Conservation (phyloP, 2,888 invertebrate species). For the Hydrotaea diabolus region DNA sequence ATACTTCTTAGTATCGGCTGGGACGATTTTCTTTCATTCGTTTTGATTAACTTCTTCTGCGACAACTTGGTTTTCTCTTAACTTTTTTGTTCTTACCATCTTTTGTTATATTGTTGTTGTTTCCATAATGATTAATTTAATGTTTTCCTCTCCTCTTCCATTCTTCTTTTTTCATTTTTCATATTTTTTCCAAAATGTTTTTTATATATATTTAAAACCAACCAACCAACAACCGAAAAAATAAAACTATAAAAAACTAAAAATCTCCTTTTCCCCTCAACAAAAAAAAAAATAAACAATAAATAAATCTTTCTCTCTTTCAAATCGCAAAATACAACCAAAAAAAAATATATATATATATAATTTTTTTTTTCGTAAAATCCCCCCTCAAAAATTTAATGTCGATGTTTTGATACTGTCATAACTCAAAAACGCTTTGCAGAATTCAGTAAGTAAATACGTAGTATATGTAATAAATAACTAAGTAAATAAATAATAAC, state of each 20-base stretch:
- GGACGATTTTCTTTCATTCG: background rate
- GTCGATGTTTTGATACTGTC: constrained; percentile 66
- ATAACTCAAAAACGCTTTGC: constrained; percentile 74
- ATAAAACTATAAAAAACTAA: constrained; percentile 11
- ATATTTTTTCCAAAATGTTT: background rate
- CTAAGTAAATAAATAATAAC: constrained; percentile 43
- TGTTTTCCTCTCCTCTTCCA: constrained; percentile 38
- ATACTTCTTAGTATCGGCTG: too few species aligned
- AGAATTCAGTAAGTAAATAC: constrained; percentile 78
- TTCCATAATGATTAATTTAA: constrained; percentile 17
- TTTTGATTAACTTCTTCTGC: background rate
- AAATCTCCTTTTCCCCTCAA: background rate
- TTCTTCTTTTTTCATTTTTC: constrained; percentile 28
- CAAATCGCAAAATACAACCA: background rate
- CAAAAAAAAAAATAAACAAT: background rate
- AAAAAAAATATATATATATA: constrained; percentile 52
- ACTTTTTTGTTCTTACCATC: background rate
- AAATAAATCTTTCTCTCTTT: constrained; percentile 14
- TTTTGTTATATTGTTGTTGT: constrained; percentile 8
- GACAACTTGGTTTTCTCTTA: background rate
- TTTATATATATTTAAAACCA: constrained; percentile 1
- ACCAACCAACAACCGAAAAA: background rate
- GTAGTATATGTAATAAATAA: constrained; percentile 32
- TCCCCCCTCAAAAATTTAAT: constrained; percentile 46
- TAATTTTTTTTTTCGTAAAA: constrained; percentile 64